These are phyloP conservation scores for Centrocercus urophasianus DNA, from an alignment of 2,113 vertebrate species.

Conservation along the genomic window DNA sequence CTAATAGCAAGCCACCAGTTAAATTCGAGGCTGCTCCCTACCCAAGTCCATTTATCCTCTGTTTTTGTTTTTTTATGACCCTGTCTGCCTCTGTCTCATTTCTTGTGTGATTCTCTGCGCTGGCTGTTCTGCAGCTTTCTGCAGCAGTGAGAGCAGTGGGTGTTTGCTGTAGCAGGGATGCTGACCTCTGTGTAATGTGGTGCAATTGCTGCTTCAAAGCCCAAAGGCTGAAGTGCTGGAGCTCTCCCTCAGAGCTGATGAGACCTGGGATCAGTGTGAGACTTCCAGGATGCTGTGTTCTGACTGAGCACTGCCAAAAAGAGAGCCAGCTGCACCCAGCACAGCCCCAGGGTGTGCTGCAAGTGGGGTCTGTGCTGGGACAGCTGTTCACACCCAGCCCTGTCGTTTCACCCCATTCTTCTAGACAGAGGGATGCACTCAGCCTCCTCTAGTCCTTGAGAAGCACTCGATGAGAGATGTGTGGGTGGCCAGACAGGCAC, in stretches of 20 bases:
- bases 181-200: neutral
- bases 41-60: neutral
- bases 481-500: neutral
- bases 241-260: rapidly evolving
- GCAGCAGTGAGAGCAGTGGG: neutral
- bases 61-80: neutral
- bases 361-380: neutral
- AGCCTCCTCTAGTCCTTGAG: neutral
- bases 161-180: neutral
- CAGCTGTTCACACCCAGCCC: neutral
- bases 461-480: rapidly evolving
- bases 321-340: neutral
- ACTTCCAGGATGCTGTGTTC: rapidly evolving
- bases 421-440: neutral
- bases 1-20: neutral
- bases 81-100: neutral
- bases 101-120: neutral
- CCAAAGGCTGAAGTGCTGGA: neutral
- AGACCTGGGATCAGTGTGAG: neutral
- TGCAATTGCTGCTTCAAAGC: neutral
- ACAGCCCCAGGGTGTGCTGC: neutral
- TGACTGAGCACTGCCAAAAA: neutral
- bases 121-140: neutral
- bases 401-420: neutral
- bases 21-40: neutral